These are phyloP conservation scores for Gymnorhina tibicen DNA, from an alignment of 2,113 vertebrate species.

Conservation along the genomic window DNA sequence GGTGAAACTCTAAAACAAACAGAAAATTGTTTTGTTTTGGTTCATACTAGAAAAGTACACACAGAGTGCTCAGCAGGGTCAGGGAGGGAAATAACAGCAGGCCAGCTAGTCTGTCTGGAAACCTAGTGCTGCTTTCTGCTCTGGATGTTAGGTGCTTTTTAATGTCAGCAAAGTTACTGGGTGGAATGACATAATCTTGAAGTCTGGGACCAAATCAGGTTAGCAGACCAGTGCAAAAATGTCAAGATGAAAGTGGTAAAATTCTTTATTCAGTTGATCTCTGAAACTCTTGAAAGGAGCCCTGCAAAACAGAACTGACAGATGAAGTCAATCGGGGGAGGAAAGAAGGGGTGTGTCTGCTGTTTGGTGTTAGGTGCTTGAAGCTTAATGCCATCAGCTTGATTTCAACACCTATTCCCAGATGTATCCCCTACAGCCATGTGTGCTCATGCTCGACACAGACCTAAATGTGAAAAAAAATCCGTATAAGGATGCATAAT, in stretches of 20 bases:
- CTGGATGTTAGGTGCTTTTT: background rate
- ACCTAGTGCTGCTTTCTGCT: background rate
- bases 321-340: background rate
- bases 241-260: background rate
- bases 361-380: background rate
- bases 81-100: background rate
- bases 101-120: background rate
- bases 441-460: background rate
- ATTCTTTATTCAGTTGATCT: slow-evolving; percentile 17
- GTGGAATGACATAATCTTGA: background rate
- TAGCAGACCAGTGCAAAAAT: background rate
- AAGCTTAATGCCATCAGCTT: background rate
- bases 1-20: background rate
- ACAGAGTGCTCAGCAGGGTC: background rate
- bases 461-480: background rate
- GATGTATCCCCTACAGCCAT: background rate
- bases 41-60: background rate
- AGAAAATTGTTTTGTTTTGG: background rate
- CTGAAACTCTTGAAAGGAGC: background rate
- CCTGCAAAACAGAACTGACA: background rate
- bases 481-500: background rate
- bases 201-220: background rate
- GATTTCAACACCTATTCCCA: background rate
- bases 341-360: background rate
- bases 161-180: background rate